phyloP scores from a whole-genome alignment of 2,888 invertebrate species.

The Orthosia gothica region DNA sequence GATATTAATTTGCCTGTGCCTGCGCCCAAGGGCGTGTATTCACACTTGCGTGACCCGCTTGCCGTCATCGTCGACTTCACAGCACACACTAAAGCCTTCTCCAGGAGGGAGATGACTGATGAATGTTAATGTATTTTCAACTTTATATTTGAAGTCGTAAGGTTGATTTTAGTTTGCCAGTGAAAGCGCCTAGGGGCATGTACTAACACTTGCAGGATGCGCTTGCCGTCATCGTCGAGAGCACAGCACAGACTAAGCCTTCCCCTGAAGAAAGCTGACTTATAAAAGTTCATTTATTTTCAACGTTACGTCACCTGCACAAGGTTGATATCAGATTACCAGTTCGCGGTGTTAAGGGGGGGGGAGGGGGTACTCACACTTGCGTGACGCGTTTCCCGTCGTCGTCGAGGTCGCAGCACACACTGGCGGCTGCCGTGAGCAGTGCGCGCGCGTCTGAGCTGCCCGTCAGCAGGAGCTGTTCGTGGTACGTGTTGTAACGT shows the following conservation, averaged over 20 bases:
- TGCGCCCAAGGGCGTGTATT: too few relatives aligned
- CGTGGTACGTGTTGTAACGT: conserved; percentile 98
- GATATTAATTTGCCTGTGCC: too few relatives aligned
- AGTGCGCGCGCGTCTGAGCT: conserved; percentile 98
- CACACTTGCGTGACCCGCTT: too few relatives aligned
- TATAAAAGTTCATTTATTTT: not conserved
- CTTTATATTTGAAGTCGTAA: too few relatives aligned
- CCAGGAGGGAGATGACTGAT: too few relatives aligned
- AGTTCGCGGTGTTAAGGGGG: too few relatives aligned
- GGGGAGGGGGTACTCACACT: conserved; percentile 71
- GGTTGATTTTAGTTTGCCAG: not conserved
- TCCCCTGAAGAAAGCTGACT: too few relatives aligned
- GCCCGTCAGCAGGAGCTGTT: conserved; percentile 98
- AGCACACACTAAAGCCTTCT: too few relatives aligned
- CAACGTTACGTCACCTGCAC: not conserved
- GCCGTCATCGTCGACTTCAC: too few relatives aligned
- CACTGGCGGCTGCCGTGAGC: conserved; percentile 96
- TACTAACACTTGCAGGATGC: conserved; percentile 73
- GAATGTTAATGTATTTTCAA: not conserved
- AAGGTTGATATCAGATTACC: not conserved
- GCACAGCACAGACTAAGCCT: conserved; percentile 95
- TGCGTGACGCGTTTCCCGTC: conserved; percentile 74
- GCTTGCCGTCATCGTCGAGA: conserved; percentile 82
- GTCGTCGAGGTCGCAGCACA: conserved; percentile 94
- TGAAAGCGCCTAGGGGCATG: accelerated